These are phyloP conservation scores for Leptura quadrifasciata DNA, from an alignment of 2,888 invertebrate species.

Conservation along the genomic window DNA sequence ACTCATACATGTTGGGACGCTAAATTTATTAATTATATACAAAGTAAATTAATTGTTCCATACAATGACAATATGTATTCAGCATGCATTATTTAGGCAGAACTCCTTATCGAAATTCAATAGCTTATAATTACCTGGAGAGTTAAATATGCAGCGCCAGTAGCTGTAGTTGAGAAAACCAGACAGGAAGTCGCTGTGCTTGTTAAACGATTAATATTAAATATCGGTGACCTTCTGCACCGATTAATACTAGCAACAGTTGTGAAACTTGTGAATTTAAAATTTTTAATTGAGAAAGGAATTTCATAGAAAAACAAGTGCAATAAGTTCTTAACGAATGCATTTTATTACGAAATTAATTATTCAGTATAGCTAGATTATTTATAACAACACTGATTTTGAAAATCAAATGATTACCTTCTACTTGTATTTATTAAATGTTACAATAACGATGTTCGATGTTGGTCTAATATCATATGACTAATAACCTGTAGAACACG, in stretches of 20 bases:
- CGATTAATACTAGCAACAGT: background rate
- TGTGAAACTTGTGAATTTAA: background rate
- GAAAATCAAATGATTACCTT: too few relatives aligned
- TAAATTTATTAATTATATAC: background rate
- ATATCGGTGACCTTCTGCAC: background rate
- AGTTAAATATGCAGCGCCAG: background rate
- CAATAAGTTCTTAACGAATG: too few relatives aligned
- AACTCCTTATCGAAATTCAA: background rate
- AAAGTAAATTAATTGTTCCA: background rate
- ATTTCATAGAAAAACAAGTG: too few relatives aligned
- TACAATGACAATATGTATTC: background rate
- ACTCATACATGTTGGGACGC: background rate
- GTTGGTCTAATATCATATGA: too few relatives aligned
- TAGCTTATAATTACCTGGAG: slow-evolving; percentile 1
- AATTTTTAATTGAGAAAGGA: too few relatives aligned
- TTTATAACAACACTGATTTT: too few relatives aligned
- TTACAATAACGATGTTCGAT: too few relatives aligned
- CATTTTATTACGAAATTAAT: too few relatives aligned
- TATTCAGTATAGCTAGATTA: too few relatives aligned
- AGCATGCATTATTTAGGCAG: background rate
- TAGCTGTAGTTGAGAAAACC: background rate
- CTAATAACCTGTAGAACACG: too few relatives aligned
- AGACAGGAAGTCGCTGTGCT: slow-evolving; percentile 1
- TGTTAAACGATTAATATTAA: background rate
- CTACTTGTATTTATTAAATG: too few relatives aligned